Conservation (phyloP, 1,140 invertebrate species). For the Drosophila triauraria region DNA sequence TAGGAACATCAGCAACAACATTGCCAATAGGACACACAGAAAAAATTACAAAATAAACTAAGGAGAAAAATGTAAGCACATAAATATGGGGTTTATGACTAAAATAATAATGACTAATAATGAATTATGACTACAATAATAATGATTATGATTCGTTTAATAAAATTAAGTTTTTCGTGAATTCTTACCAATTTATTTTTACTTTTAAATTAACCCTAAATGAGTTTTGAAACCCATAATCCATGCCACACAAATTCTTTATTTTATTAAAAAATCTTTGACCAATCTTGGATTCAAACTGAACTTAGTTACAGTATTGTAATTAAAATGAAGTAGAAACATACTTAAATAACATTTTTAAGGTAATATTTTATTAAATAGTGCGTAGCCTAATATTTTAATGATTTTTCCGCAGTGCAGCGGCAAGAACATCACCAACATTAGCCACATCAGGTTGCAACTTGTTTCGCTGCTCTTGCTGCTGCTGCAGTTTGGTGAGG, state of each 20-base stretch:
- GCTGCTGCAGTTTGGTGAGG: constrained; percentile 48
- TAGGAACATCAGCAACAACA: not conserved
- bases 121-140: not conserved
- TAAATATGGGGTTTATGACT: too few relatives aligned
- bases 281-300: too few relatives aligned
- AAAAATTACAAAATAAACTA: not conserved
- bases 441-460: constrained; percentile 27
- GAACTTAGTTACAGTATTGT: too few relatives aligned
- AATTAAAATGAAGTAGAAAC: too few relatives aligned
- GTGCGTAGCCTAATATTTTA: not conserved
- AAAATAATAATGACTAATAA: not conserved
- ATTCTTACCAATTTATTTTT: too few relatives aligned
- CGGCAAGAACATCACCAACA: constrained; percentile 8
- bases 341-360: too few relatives aligned
- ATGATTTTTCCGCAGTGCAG: constrained; percentile 7
- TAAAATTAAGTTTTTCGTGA: not conserved
- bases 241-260: too few relatives aligned
- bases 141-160: not conserved
- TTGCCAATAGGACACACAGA: constrained; percentile 17
- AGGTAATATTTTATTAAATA: too few relatives aligned
- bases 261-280: too few relatives aligned
- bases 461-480: constrained; percentile 18
- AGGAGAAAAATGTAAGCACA: too few relatives aligned
- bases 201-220: too few relatives aligned
- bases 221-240: too few relatives aligned